phyloP scores from a whole-genome alignment of 2,888 invertebrate genomes.

The Caenorhabditis doughertyi region DNA sequence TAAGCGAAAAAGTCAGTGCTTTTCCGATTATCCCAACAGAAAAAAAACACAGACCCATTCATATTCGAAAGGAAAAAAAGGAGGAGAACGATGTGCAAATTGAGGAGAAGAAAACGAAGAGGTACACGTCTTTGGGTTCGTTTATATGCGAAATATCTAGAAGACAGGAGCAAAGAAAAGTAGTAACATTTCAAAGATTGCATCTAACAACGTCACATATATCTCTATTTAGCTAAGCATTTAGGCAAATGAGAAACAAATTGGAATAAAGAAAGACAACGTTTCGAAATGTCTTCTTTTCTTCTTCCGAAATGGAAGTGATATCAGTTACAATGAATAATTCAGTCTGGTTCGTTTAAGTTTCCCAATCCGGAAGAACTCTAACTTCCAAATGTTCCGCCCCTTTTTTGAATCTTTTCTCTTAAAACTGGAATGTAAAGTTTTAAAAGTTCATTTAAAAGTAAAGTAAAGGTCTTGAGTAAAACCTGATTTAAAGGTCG shows the following conservation, averaged over 20 bases:
- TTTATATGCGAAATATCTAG: constrained; percentile 56
- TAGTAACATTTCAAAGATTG: constrained; percentile 56
- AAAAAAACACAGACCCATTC: constrained; percentile 48
- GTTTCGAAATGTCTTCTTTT: constrained; percentile 1
- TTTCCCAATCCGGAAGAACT: constrained; percentile 30
- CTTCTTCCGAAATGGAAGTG: constrained; percentile 26
- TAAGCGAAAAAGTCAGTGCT: constrained; percentile 19
- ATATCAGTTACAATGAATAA: constrained; percentile 44
- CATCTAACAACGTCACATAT: constrained; percentile 39
- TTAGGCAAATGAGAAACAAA: constrained; percentile 2
- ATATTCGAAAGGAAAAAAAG: constrained; percentile 31
- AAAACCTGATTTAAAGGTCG: not conserved
- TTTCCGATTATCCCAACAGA: not conserved
- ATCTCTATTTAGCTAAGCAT: not conserved
- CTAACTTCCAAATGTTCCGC: constrained; percentile 10
- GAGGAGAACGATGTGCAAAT: constrained; percentile 52
- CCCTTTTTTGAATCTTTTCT: not conserved
- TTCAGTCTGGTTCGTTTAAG: constrained; percentile 9
- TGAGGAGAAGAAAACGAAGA: constrained; percentile 22
- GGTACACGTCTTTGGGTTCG: constrained; percentile 32
- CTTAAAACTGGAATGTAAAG: not conserved
- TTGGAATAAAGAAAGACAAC: not conserved
- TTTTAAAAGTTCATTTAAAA: not conserved
- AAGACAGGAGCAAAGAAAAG: not conserved
- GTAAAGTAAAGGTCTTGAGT: not conserved